Evolutionary conservation across 2,113 vertebrate genomes (phyloP).

Genomic region (Actenoides hombroni): DNA sequence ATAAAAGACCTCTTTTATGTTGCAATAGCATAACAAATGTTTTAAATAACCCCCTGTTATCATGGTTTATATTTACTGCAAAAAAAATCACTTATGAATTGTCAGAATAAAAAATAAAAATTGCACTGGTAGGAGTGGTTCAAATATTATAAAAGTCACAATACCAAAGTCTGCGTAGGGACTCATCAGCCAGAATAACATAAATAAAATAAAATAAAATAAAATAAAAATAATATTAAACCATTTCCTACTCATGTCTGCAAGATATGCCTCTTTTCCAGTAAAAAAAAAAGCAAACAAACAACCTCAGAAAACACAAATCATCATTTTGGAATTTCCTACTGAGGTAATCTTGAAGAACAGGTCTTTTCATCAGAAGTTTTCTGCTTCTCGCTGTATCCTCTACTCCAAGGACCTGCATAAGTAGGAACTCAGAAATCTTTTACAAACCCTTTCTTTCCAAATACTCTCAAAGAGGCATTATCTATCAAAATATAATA

Average conservation of each 20-base stretch:
- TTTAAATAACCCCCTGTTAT: too few species aligned
- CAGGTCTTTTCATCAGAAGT: neutral
- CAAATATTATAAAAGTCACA: neutral
- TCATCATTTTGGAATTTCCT: neutral
- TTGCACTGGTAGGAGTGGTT: rapidly evolving
- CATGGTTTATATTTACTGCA: neutral
- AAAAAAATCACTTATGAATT: neutral
- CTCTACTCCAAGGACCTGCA: neutral
- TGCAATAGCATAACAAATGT: neutral
- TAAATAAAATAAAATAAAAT: too few species aligned
- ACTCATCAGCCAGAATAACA: neutral
- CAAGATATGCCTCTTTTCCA: neutral
- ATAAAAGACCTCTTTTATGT: rapidly evolving
- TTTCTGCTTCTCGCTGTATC: neutral
- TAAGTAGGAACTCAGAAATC: neutral
- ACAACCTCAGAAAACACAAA: neutral
- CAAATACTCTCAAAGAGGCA: neutral
- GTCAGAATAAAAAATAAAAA: neutral
- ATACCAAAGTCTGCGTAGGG: neutral
- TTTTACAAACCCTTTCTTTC: neutral
- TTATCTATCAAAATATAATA: neutral
- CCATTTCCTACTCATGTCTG: neutral
- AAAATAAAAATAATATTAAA: neutral
- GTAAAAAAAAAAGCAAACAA: neutral
- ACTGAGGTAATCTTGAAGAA: neutral